Base-by-base conservation (phyloP, 2,113 vertebrate species). In the Phyllostomus discolor region DNA sequence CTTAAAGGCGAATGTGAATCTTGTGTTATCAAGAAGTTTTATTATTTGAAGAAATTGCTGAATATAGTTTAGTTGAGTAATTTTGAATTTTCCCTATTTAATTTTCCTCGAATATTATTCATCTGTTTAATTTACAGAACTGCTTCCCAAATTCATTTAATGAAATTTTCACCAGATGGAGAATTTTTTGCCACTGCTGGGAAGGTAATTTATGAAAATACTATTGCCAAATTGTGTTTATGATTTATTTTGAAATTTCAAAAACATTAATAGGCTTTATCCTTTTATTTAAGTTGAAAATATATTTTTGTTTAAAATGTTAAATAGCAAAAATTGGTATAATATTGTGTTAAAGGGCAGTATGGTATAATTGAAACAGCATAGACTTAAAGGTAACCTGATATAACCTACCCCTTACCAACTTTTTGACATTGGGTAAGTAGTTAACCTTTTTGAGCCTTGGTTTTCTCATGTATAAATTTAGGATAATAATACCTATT, bases 111-210 rank as follows among this genome's bases (percentile, higher is more conserved):
- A 20, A 70, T 67, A 76, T 90, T 91, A 57, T 75, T 79, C 28
- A 33, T 90, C 4, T 98, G 35, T 96, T 96, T 95, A 90, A 96
- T 96, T 98, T 81, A 3, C 91, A 99, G 99, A 98, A 99, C 99
- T 52, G 99, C 99, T 75, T 99, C 99, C 86, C 98, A 99, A 43
- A 98, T 99, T 94, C 99, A 98, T 97, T 98, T 99, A 96, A 99
- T 99, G 98, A 99, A 99, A 97, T 99, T 99, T 98, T 99, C 99
- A 88, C 99, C 99, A 73, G 99, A 99, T 64, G 99, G 99, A 90
- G 99, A 99, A 95, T 99, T 99, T 98, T 99, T 99, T 98, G 99
- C 99, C 57, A 99, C 99, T 83, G 99, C 99, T 94, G 99, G 99
- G 75, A 99, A 99, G 99, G 99, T 99, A 97, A 98, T 92, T 11